Percentiles rank a stretch among this genome's conserved stretches.
Evolutionary conservation across 1,140 invertebrate genomes (phyloP).

Genomic region (Pseudomyrmex cubaensis): DNA sequence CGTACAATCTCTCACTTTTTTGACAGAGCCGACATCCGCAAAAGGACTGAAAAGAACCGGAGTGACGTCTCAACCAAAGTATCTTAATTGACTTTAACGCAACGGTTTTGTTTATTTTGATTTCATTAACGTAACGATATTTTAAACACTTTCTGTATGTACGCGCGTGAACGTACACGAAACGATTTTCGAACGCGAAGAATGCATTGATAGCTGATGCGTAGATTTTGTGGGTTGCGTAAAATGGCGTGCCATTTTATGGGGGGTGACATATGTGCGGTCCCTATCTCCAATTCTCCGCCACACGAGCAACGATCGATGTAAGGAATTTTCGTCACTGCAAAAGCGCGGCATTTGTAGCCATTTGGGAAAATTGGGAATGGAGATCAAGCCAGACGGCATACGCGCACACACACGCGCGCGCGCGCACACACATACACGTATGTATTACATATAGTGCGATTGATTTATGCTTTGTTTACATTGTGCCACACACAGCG

Average conservation of each 20-base stretch:
- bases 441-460: conserved; percentile 76
- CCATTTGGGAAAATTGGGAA: conserved; percentile 84
- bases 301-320: conserved; percentile 41
- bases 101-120: no score
- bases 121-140: no score
- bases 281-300: conserved; percentile 33
- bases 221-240: conserved; percentile 66
- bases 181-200: no score
- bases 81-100: no score
- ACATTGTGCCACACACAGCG: conserved; percentile 62
- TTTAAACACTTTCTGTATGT: no score
- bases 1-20: no score
- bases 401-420: no score
- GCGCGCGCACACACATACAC: neutral
- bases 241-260: conserved; percentile 76
- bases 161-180: no score
- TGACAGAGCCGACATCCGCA: no score
- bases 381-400: conserved; percentile 77
- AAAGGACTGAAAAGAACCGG: no score
- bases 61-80: no score
- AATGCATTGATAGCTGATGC: conserved; percentile 15
- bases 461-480: conserved; percentile 85
- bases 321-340: conserved; percentile 35
- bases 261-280: conserved; percentile 81
- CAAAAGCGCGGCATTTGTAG: conserved; percentile 73